Evolutionary conservation across 2,797 vertebrate genomes (phyloP).

Genomic region (Limosa lapponica): DNA sequence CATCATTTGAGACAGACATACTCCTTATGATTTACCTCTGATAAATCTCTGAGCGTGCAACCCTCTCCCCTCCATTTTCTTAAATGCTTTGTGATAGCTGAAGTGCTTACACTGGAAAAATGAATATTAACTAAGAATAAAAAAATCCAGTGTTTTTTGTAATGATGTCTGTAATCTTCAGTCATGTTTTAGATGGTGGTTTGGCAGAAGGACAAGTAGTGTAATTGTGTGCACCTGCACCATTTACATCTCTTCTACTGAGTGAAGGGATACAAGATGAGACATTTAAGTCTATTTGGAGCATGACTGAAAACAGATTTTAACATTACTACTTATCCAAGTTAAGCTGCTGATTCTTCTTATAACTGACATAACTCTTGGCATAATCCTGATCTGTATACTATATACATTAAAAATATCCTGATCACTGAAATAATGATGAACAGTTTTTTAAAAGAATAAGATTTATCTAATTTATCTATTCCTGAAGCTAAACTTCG

Average conservation of each 20-base stretch:
- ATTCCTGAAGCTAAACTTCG: not conserved
- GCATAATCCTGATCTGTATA: not conserved
- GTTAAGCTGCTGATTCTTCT: not conserved
- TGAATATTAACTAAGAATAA: not conserved
- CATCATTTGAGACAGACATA: not conserved
- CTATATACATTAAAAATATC: not conserved
- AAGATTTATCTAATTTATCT: not conserved
- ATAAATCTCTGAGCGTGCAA: not conserved
- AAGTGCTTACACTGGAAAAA: not conserved
- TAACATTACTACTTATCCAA: not conserved
- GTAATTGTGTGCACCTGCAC: not conserved
- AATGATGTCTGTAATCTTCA: not conserved
- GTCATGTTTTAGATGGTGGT: not conserved
- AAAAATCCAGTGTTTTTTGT: not conserved
- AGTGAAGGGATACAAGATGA: not conserved
- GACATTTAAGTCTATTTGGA: not conserved
- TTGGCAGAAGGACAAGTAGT: not conserved
- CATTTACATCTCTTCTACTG: not conserved
- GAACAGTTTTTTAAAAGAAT: not conserved
- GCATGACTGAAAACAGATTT: not conserved
- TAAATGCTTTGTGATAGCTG: not conserved
- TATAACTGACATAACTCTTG: not conserved
- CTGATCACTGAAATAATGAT: not conserved
- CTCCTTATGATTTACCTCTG: not conserved
- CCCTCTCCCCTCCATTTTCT: not conserved